Evolutionary conservation across 2,888 invertebrate genomes (phyloP).

Genomic region (Willowsia nigromaculata): DNA sequence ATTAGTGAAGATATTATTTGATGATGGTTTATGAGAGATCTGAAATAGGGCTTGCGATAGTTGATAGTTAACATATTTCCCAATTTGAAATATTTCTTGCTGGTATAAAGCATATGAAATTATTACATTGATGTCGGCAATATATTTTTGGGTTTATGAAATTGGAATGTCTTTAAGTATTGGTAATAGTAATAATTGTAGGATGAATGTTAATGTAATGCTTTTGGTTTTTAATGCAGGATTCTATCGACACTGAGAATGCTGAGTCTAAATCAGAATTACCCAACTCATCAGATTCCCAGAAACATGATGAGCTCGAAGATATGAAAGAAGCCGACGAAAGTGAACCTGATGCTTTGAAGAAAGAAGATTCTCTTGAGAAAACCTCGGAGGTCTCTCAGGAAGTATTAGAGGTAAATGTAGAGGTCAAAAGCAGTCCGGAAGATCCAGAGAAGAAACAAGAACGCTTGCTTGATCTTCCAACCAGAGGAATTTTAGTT

Average conservation of each 20-base stretch:
- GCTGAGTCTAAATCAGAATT: neutral
- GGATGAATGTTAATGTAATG: neutral
- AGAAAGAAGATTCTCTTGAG: slow-evolving; percentile 7
- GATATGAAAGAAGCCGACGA: slow-evolving; percentile 69
- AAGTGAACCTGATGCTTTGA: slow-evolving; percentile 34
- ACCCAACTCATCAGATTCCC: neutral
- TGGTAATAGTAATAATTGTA: neutral
- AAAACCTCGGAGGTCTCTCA: slow-evolving; percentile 1
- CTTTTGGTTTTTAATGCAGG: slow-evolving; percentile 8
- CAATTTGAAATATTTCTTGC: neutral
- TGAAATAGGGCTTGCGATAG: neutral
- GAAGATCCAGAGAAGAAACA: neutral
- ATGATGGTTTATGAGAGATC: neutral
- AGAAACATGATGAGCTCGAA: slow-evolving; percentile 35
- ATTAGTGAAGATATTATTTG: neutral
- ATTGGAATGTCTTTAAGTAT: neutral
- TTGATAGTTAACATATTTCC: no score
- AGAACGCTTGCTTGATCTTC: neutral
- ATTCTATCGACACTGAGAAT: neutral
- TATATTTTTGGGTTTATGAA: neutral
- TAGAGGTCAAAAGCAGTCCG: neutral
- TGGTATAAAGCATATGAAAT: neutral
- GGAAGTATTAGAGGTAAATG: no score
- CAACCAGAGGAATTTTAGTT: slow-evolving; percentile 82
- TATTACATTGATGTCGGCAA: neutral